These are phyloP conservation scores for Andrena praecox DNA, from an alignment of 2,888 invertebrate genomes.

Conservation along the genomic window DNA sequence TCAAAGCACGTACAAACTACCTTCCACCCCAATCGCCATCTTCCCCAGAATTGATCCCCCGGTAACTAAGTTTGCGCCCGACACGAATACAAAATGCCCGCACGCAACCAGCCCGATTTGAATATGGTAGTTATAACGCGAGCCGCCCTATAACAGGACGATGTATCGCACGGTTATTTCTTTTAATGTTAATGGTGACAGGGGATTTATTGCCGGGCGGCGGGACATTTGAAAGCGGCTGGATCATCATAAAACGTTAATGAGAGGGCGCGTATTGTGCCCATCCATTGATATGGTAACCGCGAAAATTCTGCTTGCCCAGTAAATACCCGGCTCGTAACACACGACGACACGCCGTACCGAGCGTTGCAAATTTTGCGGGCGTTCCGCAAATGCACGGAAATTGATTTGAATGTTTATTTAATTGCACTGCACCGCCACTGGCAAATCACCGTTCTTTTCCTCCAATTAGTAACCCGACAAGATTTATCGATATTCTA, in stretches of 20 bases:
- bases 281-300: slow-evolving; percentile 62
- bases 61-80: slow-evolving; percentile 53
- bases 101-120: slow-evolving; percentile 53
- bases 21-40: slow-evolving; percentile 35
- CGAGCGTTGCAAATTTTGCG: slow-evolving; percentile 54
- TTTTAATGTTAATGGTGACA: slow-evolving; percentile 65
- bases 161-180: slow-evolving; percentile 57
- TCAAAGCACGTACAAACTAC: slow-evolving; percentile 27
- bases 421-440: slow-evolving; percentile 32
- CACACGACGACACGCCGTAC: slow-evolving; percentile 20
- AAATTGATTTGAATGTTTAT: slow-evolving; percentile 61
- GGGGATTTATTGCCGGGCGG: slow-evolving; percentile 59
- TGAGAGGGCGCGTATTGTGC: slow-evolving; percentile 63
- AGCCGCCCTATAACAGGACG: slow-evolving; percentile 33
- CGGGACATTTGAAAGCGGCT: slow-evolving; percentile 58
- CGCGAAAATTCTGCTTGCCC: slow-evolving; percentile 64
- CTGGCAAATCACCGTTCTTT: slow-evolving; percentile 6
- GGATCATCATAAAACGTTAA: slow-evolving; percentile 72
- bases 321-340: slow-evolving; percentile 49
- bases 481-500: background rate
- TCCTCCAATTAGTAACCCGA: slow-evolving; percentile 14
- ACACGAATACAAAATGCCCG: slow-evolving; percentile 56
- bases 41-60: slow-evolving; percentile 49
- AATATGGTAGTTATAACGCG: slow-evolving; percentile 52
- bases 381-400: slow-evolving; percentile 57